Conservation (phyloP, 2,888 invertebrate species). For the Hyppa rectilinea region DNA sequence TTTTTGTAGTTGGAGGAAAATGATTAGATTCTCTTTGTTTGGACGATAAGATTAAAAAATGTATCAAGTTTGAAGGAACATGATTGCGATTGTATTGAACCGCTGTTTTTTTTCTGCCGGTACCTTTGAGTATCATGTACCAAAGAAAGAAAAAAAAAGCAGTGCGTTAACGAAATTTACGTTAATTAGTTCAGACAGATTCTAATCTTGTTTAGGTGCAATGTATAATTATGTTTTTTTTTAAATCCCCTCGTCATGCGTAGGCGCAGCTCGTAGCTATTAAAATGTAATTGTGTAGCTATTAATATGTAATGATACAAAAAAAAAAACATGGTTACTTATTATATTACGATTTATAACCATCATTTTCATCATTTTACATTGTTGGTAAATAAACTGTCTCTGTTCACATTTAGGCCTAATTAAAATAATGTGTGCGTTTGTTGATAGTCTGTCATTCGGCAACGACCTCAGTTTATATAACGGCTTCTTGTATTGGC, state of each 20-base stretch:
- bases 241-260: not conserved
- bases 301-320: not conserved
- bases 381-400: not conserved
- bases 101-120: not conserved
- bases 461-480: not conserved
- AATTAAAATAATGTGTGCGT: not conserved
- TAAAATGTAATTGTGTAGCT: not conserved
- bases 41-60: not conserved
- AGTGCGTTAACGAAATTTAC: not conserved
- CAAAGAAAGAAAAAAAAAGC: not conserved
- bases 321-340: not conserved
- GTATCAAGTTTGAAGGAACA: not conserved
- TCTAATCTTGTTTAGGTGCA: not conserved
- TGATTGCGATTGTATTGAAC: not conserved
- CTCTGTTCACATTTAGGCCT: not conserved
- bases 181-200: not conserved
- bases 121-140: not conserved
- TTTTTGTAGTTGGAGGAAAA: conserved; percentile 17
- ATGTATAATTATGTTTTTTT: not conserved
- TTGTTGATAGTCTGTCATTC: not conserved
- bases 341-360: not conserved
- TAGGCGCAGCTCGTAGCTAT: not conserved
- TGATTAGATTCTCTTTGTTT: not conserved
- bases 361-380: not conserved
- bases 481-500: conserved; percentile 9